A percentile compares a stretch with the other conserved stretches of the same genome.
Evolutionary conservation across 1,140 invertebrate genomes (phyloP).

Genomic region (Halictus rubicundus): DNA sequence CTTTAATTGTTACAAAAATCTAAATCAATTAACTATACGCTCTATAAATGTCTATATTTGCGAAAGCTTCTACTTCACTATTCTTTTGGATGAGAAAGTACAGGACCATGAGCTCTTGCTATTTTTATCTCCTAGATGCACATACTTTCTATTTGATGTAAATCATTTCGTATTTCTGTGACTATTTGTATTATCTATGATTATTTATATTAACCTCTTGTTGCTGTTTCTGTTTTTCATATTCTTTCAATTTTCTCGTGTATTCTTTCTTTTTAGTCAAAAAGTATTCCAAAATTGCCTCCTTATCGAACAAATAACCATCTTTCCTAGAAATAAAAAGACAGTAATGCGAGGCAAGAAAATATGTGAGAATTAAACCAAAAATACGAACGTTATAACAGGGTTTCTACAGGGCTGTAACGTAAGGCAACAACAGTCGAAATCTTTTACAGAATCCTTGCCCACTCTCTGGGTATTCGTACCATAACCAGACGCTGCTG

Average conservation of each 20-base stretch:
- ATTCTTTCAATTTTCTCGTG: slow-evolving; percentile 94
- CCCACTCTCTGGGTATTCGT: slow-evolving; percentile 92
- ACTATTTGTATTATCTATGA: too few relatives aligned
- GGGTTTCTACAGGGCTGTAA: slow-evolving; percentile 96
- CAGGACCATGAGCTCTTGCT: too few relatives aligned
- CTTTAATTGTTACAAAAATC: too few relatives aligned
- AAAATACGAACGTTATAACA: slow-evolving; percentile 87
- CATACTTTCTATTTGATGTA: neutral
- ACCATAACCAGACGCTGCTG: slow-evolving; percentile 94
- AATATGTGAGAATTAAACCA: neutral
- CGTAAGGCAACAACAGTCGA: slow-evolving; percentile 98
- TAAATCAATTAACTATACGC: too few relatives aligned
- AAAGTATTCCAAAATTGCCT: slow-evolving; percentile 97
- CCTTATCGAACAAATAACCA: slow-evolving; percentile 98
- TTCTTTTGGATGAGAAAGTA: too few relatives aligned
- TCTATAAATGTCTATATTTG: too few relatives aligned
- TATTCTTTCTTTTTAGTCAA: slow-evolving; percentile 97
- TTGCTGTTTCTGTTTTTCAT: slow-evolving; percentile 92
- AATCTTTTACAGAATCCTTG: slow-evolving; percentile 98
- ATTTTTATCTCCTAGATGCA: too few relatives aligned
- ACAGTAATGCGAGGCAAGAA: neutral
- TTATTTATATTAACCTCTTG: slow-evolving; percentile 80
- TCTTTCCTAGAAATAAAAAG: slow-evolving; percentile 85
- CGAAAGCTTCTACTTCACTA: too few relatives aligned
- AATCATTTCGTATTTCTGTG: neutral